Percentiles rank a stretch among this genome's conserved stretches.
Conservation (phyloP, 1,140 invertebrate species). For the Megalonaias nervosa region DNA sequence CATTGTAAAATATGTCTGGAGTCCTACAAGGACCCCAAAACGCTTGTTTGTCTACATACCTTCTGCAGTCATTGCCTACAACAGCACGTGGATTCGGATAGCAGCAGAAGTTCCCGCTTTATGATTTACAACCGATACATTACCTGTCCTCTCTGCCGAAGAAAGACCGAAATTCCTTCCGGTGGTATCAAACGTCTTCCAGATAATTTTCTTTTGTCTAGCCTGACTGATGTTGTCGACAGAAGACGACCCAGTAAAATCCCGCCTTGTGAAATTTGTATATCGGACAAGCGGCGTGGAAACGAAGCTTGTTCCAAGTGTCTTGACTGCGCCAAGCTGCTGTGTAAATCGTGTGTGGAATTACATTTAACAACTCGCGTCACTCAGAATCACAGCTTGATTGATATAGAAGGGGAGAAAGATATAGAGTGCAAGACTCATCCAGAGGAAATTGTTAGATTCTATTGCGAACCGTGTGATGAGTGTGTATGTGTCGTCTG, state of each 20-base stretch:
- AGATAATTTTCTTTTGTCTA: slow-evolving; percentile 70
- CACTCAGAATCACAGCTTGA: slow-evolving; percentile 68
- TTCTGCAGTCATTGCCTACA: slow-evolving; percentile 88
- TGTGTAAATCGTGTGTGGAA: slow-evolving; percentile 68
- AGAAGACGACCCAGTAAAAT: slow-evolving; percentile 49
- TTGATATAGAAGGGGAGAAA: slow-evolving; percentile 70
- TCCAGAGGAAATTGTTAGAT: slow-evolving; percentile 67
- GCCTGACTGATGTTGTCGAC: slow-evolving; percentile 66
- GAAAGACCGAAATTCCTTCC: slow-evolving; percentile 69
- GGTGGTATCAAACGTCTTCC: slow-evolving; percentile 68
- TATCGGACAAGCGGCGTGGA: slow-evolving; percentile 39
- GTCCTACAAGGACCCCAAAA: slow-evolving; percentile 78
- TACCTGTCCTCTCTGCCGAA: slow-evolving; percentile 70
- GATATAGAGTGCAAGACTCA: slow-evolving; percentile 70
- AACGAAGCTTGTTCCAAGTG: slow-evolving; percentile 68
- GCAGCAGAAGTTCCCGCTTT: slow-evolving; percentile 50
- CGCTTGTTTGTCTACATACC: slow-evolving; percentile 92
- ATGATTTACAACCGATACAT: slow-evolving; percentile 60
- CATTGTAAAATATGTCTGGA: slow-evolving; percentile 72
- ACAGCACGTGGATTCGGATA: slow-evolving; percentile 64
- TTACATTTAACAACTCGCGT: slow-evolving; percentile 69
- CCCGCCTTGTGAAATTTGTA: slow-evolving; percentile 69
- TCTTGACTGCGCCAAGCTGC: slow-evolving; percentile 70
- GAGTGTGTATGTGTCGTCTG: slow-evolving; percentile 70
- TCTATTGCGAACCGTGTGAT: slow-evolving; percentile 71